These are phyloP conservation scores for Lamprologus sp. DNA, from an alignment of 2,113 vertebrate species.

Conservation along the genomic window DNA sequence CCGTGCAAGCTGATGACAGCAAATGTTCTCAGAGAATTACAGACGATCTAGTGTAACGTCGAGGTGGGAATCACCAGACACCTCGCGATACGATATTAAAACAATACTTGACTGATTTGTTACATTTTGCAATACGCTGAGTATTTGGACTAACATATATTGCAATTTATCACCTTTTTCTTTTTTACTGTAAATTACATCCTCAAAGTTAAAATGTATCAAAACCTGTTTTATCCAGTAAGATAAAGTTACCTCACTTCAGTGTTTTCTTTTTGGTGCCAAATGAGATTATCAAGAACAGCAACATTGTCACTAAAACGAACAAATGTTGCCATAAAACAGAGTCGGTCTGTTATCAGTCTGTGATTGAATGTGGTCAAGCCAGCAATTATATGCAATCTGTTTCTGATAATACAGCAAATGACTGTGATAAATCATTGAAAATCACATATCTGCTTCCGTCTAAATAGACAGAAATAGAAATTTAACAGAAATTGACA, in stretches of 20 bases:
- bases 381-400: accelerated
- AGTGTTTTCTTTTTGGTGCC: background rate
- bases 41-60: background rate
- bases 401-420: background rate
- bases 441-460: background rate
- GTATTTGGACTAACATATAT: background rate
- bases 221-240: background rate
- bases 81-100: background rate
- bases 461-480: accelerated
- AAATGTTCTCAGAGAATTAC: accelerated
- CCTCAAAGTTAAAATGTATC: background rate
- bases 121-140: accelerated
- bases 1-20: background rate
- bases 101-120: background rate
- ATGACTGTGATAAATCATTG: background rate
- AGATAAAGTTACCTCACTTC: background rate
- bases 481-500: background rate
- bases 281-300: accelerated
- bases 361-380: background rate
- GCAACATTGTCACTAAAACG: background rate
- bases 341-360: accelerated
- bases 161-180: background rate
- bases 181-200: background rate
- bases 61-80: background rate
- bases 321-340: background rate